A percentile compares a stretch with the other conserved stretches of the same genome.
phyloP scores from a whole-genome alignment of 2,797 vertebrate species.

The Pempheris klunzingeri region DNA sequence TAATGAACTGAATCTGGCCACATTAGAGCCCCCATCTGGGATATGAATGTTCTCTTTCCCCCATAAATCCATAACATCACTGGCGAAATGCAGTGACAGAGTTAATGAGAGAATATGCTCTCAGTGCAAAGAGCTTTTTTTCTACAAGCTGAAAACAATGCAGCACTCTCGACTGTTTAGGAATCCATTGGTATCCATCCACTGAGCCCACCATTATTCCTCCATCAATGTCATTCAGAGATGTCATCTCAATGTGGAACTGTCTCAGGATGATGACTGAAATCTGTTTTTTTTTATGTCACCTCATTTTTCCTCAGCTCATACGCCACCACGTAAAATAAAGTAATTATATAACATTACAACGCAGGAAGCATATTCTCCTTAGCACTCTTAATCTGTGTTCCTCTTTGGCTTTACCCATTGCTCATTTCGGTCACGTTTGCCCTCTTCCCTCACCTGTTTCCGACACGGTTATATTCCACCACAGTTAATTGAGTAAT shows the following conservation, averaged over 20 bases:
- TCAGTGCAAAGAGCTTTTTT: slow-evolving; percentile 27
- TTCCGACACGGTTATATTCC: slow-evolving; percentile 79
- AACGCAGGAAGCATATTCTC: slow-evolving; percentile 21
- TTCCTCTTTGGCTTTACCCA: slow-evolving; percentile 8
- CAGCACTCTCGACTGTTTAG: slow-evolving; percentile 53
- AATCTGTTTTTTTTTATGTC: slow-evolving; percentile 34
- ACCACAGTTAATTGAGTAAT: slow-evolving; percentile 86
- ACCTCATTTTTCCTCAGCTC: slow-evolving; percentile 34
- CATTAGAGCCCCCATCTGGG: slow-evolving; percentile 77
- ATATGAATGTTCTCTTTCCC: slow-evolving; percentile 66
- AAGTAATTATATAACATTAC: slow-evolving; percentile 22
- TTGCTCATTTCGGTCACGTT: slow-evolving; percentile 65
- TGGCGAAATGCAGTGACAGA: slow-evolving; percentile 65
- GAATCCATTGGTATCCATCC: slow-evolving; percentile 47
- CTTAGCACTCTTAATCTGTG: neutral
- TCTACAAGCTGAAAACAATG: slow-evolving; percentile 59
- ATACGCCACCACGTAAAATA: slow-evolving; percentile 33
- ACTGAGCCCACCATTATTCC: slow-evolving; percentile 47
- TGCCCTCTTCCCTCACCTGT: slow-evolving; percentile 68
- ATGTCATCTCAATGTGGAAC: slow-evolving; percentile 41
- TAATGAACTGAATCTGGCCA: slow-evolving; percentile 80
- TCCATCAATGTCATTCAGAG: slow-evolving; percentile 57
- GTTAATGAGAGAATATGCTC: slow-evolving; percentile 48
- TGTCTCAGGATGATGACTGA: slow-evolving; percentile 46
- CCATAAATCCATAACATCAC: slow-evolving; percentile 79